Conservation (phyloP, 2,113 vertebrate genomes). For the Dipodomys ordii region DNA sequence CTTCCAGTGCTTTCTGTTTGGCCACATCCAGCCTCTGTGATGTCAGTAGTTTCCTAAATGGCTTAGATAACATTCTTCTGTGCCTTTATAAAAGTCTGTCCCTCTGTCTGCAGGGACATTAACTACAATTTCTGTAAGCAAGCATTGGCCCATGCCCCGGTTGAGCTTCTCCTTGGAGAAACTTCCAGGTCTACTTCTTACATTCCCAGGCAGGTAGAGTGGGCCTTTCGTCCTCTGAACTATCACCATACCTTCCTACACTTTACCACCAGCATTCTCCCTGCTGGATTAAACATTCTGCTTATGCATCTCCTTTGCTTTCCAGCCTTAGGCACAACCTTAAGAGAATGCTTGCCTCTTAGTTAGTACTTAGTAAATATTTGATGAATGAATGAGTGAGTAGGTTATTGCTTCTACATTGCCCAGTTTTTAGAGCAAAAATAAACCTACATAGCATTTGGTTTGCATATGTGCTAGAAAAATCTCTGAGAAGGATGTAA, state of each 20-base stretch:
- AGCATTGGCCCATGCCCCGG: background rate
- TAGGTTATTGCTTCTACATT: background rate
- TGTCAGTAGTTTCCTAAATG: background rate
- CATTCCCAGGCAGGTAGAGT: background rate
- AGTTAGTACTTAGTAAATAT: background rate
- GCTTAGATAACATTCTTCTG: fast-evolving
- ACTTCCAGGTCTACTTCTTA: background rate
- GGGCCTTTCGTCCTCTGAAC: fast-evolving
- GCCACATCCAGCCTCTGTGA: background rate
- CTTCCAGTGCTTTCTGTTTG: background rate
- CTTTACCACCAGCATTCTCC: fast-evolving
- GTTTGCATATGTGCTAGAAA: constrained; percentile 17
- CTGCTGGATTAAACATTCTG: background rate
- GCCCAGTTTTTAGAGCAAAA: constrained; percentile 5
- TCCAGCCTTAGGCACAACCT: background rate
- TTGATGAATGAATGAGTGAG: background rate
- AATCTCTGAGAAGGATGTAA: background rate
- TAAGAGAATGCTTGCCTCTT: background rate
- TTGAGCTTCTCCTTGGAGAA: background rate
- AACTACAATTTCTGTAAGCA: background rate
- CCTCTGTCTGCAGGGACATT: background rate
- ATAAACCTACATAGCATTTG: constrained; percentile 4
- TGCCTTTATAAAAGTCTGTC: background rate
- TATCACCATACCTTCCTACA: fast-evolving
- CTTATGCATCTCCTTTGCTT: background rate